These are phyloP conservation scores for Hypomecis atomaria DNA, from an alignment of 2,888 invertebrate species.

Conservation along the genomic window DNA sequence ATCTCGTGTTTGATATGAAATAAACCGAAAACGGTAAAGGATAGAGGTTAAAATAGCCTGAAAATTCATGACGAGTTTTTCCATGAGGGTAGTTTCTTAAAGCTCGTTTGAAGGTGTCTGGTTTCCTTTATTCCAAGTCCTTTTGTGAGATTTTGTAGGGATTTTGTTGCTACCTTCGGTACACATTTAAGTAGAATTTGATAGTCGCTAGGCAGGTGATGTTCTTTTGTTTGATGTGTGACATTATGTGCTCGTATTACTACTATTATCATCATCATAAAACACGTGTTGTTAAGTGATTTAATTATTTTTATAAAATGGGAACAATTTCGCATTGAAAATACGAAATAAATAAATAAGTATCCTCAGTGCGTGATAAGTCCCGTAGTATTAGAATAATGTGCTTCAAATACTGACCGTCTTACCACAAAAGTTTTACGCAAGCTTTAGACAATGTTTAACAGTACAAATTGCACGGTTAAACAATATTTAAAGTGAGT, in stretches of 20 bases:
- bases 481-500: no score
- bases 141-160: slow-evolving; percentile 31
- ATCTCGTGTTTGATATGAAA: slow-evolving; percentile 2
- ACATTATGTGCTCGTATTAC: neutral
- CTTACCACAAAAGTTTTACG: no score
- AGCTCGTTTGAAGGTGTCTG: slow-evolving; percentile 32
- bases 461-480: no score
- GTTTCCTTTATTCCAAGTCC: slow-evolving; percentile 25
- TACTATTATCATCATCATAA: no score
- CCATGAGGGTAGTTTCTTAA: slow-evolving; percentile 21
- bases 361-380: no score
- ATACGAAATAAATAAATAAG: no score
- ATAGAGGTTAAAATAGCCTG: slow-evolving; percentile 15
- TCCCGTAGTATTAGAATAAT: no score
- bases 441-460: no score
- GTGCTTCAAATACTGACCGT: no score
- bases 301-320: no score
- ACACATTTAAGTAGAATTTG: neutral
- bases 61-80: neutral
- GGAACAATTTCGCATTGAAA: no score
- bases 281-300: no score
- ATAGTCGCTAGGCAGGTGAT: slow-evolving; percentile 2
- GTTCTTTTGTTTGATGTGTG: slow-evolving; percentile 2
- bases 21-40: neutral
- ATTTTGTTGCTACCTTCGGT: slow-evolving; percentile 23